These are phyloP conservation scores for Papilio elwesi DNA, from an alignment of 2,888 invertebrate genomes.

Conservation along the genomic window DNA sequence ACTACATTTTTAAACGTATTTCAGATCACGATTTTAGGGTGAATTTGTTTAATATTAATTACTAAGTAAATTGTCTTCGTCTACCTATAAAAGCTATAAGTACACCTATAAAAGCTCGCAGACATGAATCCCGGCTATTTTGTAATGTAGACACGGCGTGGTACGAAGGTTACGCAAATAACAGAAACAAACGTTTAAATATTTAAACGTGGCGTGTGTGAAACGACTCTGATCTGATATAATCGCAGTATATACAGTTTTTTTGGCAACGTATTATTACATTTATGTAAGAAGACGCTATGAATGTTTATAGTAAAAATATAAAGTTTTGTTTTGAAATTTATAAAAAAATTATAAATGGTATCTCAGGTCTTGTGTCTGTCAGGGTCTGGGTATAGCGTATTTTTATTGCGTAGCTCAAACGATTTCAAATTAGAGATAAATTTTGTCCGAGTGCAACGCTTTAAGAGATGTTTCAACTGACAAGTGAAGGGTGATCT, in stretches of 20 bases:
- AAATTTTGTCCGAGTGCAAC: background rate
- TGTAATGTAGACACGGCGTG: slow-evolving; percentile 30
- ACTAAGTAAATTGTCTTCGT: slow-evolving; percentile 20
- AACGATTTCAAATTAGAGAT: background rate
- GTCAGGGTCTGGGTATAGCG: no score
- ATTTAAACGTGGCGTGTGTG: slow-evolving; percentile 31
- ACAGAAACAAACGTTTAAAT: slow-evolving; percentile 37
- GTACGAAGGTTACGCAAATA: slow-evolving; percentile 37
- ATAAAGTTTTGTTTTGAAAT: no score
- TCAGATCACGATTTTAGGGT: background rate
- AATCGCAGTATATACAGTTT: background rate
- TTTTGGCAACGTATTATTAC: background rate
- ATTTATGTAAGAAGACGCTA: background rate
- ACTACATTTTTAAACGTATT: slow-evolving; percentile 10
- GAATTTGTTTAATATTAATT: slow-evolving; percentile 23
- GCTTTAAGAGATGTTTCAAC: slow-evolving; percentile 1
- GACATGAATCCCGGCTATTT: slow-evolving; percentile 23
- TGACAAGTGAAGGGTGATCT: slow-evolving; percentile 4
- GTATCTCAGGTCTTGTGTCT: no score
- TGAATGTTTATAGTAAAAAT: background rate
- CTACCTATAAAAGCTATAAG: slow-evolving; percentile 6
- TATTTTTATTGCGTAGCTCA: background rate
- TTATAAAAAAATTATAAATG: no score
- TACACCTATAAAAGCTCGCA: slow-evolving; percentile 17
- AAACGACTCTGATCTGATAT: slow-evolving; percentile 19